Base-by-base conservation (phyloP, 2,797 vertebrate species). In the Anabacerthia variegaticeps region DNA sequence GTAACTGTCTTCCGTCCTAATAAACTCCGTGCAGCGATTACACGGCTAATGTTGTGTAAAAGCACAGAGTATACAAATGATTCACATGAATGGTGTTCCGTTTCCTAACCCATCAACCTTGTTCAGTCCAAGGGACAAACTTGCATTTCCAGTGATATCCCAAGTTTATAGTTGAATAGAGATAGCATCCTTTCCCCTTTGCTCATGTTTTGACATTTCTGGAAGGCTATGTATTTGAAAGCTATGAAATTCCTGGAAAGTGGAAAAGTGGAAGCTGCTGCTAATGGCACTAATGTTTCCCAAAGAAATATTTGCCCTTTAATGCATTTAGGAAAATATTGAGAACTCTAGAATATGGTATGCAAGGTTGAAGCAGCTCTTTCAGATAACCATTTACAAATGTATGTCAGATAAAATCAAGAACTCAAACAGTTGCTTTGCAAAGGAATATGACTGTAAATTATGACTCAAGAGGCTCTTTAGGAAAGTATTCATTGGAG, bases 41-140 rank as follows among this genome's bases (percentile, higher is more conserved):
- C 39, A 56, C 6, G 54, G 81, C 61, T 66, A 94, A 94, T 94
- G 88, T 82, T 95, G 83, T 89, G 89, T 85, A 75, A 95, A 95
- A 91, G 86, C 58, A 67, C 46, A 94, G 27, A 79, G 55, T 43
- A 81, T 24, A 88, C 83, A 90, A 93, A 93, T 19, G 55, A 81
- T 78, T 89, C 94, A 84, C 85, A 48, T 30, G 71, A 88, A 79
- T 1, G 7, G 73, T 49, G n/a, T 72, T 86, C 0, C 0, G 43
- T 93, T 92, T 88, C 88, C 71, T 72, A 82, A 87, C 43, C n/a
- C 66, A 85, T 89, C 93, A 92, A 93, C 71, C 68, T 82, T 65
- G 48, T 41, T 85, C 72, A 73, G 82, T 87, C 68, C 73, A 76
- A 67, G 76, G 86, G 85, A 80, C 52, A 77, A 89, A 91, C 58